phyloP scores from a whole-genome alignment of 2,113 vertebrate species.

The Misgurnus anguillicaudatus region DNA sequence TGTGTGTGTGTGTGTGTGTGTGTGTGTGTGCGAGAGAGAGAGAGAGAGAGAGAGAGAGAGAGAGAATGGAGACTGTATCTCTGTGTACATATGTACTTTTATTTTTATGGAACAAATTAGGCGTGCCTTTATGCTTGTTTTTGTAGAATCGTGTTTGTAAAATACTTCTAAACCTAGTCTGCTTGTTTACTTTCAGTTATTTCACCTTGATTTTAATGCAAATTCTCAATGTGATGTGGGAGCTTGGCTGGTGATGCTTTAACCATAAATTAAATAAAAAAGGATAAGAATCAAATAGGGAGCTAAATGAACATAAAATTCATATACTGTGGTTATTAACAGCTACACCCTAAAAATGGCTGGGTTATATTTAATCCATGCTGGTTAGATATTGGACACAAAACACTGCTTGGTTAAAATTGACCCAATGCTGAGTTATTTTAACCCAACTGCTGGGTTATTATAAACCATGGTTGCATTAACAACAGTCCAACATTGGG shows the following conservation, averaged over 20 bases:
- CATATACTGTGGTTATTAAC: background rate
- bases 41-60: background rate
- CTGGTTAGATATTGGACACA: too few relatives aligned
- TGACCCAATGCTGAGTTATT: too few relatives aligned
- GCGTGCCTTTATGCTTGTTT: slow-evolving; percentile 16
- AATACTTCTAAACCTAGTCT: slow-evolving; percentile 1
- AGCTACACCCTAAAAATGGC: too few relatives aligned
- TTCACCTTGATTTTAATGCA: slow-evolving; percentile 10
- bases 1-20: too few relatives aligned
- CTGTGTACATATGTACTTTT: background rate
- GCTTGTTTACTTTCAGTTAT: slow-evolving; percentile 14
- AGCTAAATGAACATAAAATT: background rate
- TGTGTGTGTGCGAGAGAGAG: background rate
- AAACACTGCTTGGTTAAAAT: too few relatives aligned
- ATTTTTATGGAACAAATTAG: background rate
- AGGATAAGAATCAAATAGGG: background rate
- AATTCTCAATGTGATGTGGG: background rate
- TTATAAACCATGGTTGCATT: too few relatives aligned
- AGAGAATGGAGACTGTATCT: background rate
- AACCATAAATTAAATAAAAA: background rate
- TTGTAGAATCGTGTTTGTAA: slow-evolving; percentile 1
- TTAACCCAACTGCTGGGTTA: too few relatives aligned
- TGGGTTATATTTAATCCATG: too few relatives aligned
- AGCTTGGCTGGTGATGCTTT: background rate
- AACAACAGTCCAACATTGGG: too few relatives aligned